phyloP scores from a whole-genome alignment of 2,888 invertebrate genomes.

The Philopedon plagiatum region DNA sequence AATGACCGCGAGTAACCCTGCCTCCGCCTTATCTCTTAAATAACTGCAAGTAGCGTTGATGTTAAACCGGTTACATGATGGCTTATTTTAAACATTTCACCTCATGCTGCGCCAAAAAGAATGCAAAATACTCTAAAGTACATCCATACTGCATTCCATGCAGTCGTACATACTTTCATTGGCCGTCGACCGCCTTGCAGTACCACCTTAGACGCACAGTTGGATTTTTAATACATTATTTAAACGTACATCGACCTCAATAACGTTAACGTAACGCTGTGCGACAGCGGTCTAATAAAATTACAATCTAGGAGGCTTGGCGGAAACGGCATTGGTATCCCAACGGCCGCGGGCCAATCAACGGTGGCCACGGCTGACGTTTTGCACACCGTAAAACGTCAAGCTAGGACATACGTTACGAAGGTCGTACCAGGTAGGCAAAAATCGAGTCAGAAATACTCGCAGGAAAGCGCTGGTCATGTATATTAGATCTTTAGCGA shows the following conservation, averaged over 20 bases:
- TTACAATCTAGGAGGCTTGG: conserved; percentile 4
- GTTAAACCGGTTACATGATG: conserved; percentile 1
- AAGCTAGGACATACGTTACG: conserved; percentile 2
- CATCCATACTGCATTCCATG: conserved; percentile 7
- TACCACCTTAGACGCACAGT: neutral
- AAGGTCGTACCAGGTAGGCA: too few species aligned
- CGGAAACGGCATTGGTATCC: neutral
- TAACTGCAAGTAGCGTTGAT: neutral
- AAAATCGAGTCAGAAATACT: too few species aligned
- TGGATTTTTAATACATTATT: neutral
- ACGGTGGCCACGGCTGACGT: conserved; percentile 17
- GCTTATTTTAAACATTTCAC: neutral
- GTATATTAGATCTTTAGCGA: too few species aligned
- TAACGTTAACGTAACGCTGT: neutral
- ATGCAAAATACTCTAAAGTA: conserved; percentile 7
- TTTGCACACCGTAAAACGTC: neutral
- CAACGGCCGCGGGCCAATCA: conserved; percentile 21
- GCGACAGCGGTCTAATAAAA: neutral
- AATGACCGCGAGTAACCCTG: conserved; percentile 2
- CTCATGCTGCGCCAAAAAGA: conserved; percentile 9
- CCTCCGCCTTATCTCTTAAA: neutral
- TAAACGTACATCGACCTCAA: neutral
- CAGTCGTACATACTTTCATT: conserved; percentile 18
- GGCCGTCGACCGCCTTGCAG: neutral
- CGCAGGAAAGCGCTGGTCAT: too few species aligned